phyloP scores from a whole-genome alignment of 1,140 invertebrate species.

The Drosophila setifemur region DNA sequence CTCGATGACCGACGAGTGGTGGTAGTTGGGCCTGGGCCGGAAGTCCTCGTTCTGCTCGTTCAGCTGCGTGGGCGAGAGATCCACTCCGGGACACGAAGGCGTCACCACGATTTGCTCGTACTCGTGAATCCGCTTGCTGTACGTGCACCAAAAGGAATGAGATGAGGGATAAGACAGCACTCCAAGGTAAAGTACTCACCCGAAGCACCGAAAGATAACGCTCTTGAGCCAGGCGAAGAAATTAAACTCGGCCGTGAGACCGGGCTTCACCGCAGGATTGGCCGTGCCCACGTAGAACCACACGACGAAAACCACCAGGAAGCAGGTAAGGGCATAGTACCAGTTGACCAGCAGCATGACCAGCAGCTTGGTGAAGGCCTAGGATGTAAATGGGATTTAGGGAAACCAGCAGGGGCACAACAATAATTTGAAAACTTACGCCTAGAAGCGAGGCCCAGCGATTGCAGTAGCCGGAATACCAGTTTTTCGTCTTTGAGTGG shows the following conservation, averaged over 20 bases:
- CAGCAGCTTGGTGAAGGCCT: conserved; percentile 86
- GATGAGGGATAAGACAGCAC: neutral
- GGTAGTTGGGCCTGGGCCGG: conserved; percentile 93
- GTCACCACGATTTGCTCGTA: conserved; percentile 96
- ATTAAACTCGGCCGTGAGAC: conserved; percentile 93
- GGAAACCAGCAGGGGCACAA: neutral
- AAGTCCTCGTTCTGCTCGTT: conserved; percentile 98
- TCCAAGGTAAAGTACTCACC: conserved; percentile 85
- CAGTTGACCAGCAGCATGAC: conserved; percentile 97
- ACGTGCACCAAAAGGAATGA: conserved; percentile 5
- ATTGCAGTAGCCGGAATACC: conserved; percentile 96
- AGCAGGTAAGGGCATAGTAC: conserved; percentile 93
- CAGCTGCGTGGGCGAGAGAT: conserved; percentile 91
- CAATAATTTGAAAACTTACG: conserved; percentile 85
- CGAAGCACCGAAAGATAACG: conserved; percentile 88
- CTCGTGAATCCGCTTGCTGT: conserved; percentile 88
- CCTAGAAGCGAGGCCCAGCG: conserved; percentile 95
- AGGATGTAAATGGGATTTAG: no score
- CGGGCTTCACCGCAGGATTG: conserved; percentile 96
- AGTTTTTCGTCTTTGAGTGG: conserved; percentile 94
- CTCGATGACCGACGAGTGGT: conserved; percentile 93
- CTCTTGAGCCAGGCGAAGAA: conserved; percentile 93
- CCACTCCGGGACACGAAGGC: conserved; percentile 91
- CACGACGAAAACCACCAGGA: conserved; percentile 91
- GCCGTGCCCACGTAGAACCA: conserved; percentile 97